A percentile compares a stretch with the other conserved stretches of the same genome.
Evolutionary conservation across 1,140 invertebrate genomes (phyloP).

Genomic region (Artemia franciscana): DNA sequence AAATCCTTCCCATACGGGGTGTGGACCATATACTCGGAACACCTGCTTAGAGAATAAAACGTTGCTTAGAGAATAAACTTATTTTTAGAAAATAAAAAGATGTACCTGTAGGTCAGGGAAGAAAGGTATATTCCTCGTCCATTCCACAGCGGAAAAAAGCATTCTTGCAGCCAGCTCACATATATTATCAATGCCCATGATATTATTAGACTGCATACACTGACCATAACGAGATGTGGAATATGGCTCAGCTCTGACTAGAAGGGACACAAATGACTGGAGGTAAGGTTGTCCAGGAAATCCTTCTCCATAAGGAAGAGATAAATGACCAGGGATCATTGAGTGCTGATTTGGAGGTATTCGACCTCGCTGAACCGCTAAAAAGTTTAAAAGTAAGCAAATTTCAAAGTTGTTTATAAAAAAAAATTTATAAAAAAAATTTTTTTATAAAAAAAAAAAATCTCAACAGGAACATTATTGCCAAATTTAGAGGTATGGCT

Average conservation of each 20-base stretch:
- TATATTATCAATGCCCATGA: constrained; percentile 90
- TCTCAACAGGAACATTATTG: too few species aligned
- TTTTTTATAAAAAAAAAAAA: too few species aligned
- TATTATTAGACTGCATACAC: constrained; percentile 69
- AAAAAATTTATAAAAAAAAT: too few species aligned
- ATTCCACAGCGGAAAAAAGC: constrained; percentile 87
- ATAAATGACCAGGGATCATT: constrained; percentile 39
- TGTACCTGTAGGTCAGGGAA: constrained; percentile 75
- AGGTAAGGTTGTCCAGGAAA: constrained; percentile 77
- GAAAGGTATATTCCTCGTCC: constrained; percentile 91
- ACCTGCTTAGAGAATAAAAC: too few species aligned
- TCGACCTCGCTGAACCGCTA: constrained; percentile 89
- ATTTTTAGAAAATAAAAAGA: not conserved
- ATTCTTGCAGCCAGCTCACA: constrained; percentile 87
- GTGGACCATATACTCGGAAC: too few species aligned
- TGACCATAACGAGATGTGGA: constrained; percentile 79
- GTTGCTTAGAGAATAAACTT: too few species aligned
- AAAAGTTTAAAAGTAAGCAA: too few species aligned
- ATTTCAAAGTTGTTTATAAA: too few species aligned
- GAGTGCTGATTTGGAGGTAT: constrained; percentile 67
- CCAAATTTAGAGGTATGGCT: too few species aligned
- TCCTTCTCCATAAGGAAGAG: constrained; percentile 50
- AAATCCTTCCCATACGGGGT: too few species aligned
- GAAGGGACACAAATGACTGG: constrained; percentile 78
- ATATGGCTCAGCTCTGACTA: constrained; percentile 84